Percentiles rank a stretch among this genome's conserved stretches.
Conservation (phyloP, 2,113 vertebrate species). For the Anarhynchus alexandrinus region DNA sequence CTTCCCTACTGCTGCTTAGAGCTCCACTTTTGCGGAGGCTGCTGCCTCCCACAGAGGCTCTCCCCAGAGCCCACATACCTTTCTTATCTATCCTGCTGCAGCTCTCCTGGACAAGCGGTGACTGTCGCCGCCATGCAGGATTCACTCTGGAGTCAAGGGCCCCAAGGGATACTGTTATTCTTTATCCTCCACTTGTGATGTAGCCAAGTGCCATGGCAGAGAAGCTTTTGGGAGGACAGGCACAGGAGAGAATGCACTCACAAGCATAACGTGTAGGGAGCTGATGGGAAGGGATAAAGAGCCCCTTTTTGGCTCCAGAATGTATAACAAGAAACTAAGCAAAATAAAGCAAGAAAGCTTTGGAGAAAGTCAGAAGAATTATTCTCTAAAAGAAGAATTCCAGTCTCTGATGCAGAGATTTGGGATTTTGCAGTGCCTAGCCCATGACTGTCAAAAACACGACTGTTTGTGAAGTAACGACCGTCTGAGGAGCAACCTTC, state of each 20-base stretch:
- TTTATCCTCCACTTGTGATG: neutral
- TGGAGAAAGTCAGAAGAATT: constrained; percentile 4
- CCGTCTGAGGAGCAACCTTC: constrained; percentile 40
- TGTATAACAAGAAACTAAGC: neutral
- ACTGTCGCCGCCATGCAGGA: neutral
- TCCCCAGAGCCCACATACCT: neutral
- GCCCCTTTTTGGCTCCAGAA: neutral
- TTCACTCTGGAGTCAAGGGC: neutral
- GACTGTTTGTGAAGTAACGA: constrained; percentile 28
- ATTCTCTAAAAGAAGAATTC: neutral
- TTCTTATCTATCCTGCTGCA: neutral
- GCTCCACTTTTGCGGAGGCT: neutral
- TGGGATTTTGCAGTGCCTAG: neutral
- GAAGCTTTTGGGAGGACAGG: neutral
- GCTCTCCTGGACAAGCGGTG: neutral
- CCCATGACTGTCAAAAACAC: neutral
- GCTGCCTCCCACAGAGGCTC: neutral
- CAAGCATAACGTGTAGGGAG: neutral
- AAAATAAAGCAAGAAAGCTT: neutral
- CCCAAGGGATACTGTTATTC: neutral
- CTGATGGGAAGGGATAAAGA: neutral
- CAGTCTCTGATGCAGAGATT: neutral
- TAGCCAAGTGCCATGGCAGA: fast-evolving
- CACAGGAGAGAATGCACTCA: neutral
- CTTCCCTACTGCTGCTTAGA: neutral